These are phyloP conservation scores for Amblyraja radiata DNA, from an alignment of 2,797 vertebrate genomes.

Conservation along the genomic window DNA sequence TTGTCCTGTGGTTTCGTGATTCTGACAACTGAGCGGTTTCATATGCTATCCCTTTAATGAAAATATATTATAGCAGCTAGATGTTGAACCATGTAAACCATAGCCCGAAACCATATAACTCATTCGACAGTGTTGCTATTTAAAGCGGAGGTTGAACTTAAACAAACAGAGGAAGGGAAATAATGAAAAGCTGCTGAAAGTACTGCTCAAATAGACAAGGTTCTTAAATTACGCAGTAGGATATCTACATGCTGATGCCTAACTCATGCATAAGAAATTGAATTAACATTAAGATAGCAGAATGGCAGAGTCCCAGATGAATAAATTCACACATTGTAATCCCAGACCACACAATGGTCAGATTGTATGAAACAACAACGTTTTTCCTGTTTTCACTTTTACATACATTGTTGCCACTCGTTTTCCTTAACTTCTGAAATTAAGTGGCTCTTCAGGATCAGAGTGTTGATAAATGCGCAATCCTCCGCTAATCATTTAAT, in stretches of 20 bases:
- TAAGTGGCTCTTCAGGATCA: slow-evolving; percentile 12
- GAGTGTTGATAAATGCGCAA: neutral
- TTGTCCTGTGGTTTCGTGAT: neutral
- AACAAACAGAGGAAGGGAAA: neutral
- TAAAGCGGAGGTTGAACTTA: neutral
- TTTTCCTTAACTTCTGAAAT: neutral
- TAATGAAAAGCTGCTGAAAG: neutral
- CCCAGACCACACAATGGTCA: neutral
- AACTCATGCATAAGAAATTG: neutral
- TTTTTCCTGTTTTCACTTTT: neutral
- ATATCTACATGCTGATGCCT: neutral
- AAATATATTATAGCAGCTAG: neutral
- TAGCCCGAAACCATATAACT: neutral
- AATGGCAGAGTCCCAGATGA: neutral
- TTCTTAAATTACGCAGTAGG: neutral
- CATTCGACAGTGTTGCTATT: neutral
- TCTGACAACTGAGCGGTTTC: neutral
- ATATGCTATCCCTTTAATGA: neutral
- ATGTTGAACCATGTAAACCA: neutral
- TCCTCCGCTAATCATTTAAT: neutral
- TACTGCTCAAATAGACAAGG: neutral
- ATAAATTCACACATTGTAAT: neutral
- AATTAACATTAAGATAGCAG: neutral
- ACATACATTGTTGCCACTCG: too few relatives aligned
- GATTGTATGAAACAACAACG: neutral